A percentile compares a stretch with the other conserved stretches of the same genome.
Conservation (phyloP, 2,113 vertebrate genomes). For the Halcyon senegalensis region DNA sequence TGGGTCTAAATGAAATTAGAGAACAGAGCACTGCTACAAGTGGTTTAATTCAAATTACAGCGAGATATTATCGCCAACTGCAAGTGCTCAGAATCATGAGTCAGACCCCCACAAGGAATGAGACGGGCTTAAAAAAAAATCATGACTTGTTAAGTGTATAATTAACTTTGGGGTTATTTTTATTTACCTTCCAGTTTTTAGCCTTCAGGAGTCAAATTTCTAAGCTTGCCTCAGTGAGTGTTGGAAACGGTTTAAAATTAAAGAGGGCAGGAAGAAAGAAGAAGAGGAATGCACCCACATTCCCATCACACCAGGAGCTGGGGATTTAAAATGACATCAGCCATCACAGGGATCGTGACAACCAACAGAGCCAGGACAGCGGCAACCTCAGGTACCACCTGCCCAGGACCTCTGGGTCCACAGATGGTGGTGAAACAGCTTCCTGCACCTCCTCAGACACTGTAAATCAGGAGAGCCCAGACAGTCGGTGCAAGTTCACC, state of each 20-base stretch:
- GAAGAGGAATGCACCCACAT: background rate
- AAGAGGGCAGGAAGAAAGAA: background rate
- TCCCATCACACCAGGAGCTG: background rate
- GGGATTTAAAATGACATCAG: background rate
- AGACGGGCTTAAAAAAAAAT: constrained; percentile 37
- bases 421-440: accelerated
- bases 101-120: constrained; percentile 63
- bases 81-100: constrained; percentile 59
- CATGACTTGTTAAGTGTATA: constrained; percentile 52
- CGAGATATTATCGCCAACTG: constrained; percentile 60
- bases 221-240: background rate
- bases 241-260: background rate
- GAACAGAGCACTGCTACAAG: constrained; percentile 60
- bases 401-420: background rate
- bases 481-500: background rate
- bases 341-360: accelerated
- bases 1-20: constrained; percentile 69
- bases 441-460: background rate
- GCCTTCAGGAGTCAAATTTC: constrained; percentile 46
- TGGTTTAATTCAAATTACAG: constrained; percentile 70
- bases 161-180: constrained; percentile 68
- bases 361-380: background rate
- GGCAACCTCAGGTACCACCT: background rate
- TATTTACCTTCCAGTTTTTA: constrained; percentile 65
- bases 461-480: accelerated